Conservation (phyloP, 2,797 vertebrate species). For the Hybognathus amarus region DNA sequence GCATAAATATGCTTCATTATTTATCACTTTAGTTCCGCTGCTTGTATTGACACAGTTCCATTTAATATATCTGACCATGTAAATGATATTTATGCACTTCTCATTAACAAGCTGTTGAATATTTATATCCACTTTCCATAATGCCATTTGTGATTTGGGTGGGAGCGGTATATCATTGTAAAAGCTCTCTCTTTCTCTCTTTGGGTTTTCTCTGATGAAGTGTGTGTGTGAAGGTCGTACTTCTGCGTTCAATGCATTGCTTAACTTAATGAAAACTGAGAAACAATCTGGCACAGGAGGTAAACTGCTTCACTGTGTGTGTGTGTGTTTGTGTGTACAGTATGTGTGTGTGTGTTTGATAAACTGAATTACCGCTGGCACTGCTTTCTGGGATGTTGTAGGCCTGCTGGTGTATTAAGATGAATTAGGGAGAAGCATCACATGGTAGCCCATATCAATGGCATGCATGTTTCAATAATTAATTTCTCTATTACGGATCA, state of each 20-base stretch:
- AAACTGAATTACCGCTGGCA: constrained; percentile 54
- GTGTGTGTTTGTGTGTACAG: background rate
- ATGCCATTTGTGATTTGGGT: constrained; percentile 62
- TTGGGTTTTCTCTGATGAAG: constrained; percentile 43
- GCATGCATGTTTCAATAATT: constrained; percentile 39
- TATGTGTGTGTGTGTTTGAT: constrained; percentile 18
- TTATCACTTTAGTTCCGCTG: constrained; percentile 70
- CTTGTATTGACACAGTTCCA: constrained; percentile 62
- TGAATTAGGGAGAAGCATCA: constrained; percentile 60
- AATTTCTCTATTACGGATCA: no score
- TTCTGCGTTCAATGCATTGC: constrained; percentile 65
- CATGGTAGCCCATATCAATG: constrained; percentile 51
- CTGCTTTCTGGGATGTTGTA: constrained; percentile 40
- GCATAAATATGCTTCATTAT: constrained; percentile 64
- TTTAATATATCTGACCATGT: constrained; percentile 62
- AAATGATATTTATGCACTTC: constrained; percentile 62
- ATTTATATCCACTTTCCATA: constrained; percentile 65
- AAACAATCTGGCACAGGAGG: constrained; percentile 52
- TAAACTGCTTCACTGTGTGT: constrained; percentile 32
- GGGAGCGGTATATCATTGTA: constrained; percentile 26
- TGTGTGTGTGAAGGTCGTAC: constrained; percentile 68
- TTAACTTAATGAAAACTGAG: constrained; percentile 62
- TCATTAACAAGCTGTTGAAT: constrained; percentile 68
- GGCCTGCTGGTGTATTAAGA: constrained; percentile 21
- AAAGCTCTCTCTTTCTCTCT: constrained; percentile 13